Conservation (phyloP, 1,140 invertebrate species). For the Ceratoteleas bidentatus region DNA sequence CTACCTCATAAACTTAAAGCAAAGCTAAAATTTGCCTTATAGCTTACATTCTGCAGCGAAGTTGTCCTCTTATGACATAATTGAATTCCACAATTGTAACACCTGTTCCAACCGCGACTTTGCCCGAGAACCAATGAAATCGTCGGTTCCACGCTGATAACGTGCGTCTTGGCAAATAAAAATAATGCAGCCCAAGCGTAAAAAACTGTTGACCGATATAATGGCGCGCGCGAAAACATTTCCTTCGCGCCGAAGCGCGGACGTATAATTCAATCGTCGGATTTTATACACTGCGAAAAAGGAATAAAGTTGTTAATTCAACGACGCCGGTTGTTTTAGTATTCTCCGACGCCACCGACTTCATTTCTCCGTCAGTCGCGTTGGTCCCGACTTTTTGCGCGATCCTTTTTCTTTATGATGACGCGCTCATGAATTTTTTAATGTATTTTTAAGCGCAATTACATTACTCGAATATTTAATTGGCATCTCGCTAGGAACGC, state of each 20-base stretch:
- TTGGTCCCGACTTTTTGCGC: slow-evolving; percentile 23
- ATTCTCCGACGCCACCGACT: slow-evolving; percentile 35
- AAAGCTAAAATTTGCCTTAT: too few species aligned
- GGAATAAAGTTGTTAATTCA: slow-evolving; percentile 54
- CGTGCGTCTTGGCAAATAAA: slow-evolving; percentile 11
- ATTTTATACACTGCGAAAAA: slow-evolving; percentile 50
- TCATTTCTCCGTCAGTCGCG: slow-evolving; percentile 37
- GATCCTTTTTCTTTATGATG: slow-evolving; percentile 34
- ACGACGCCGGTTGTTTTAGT: slow-evolving; percentile 39
- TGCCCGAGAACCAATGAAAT: too few species aligned
- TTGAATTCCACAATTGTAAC: too few species aligned
- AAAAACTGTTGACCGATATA: slow-evolving; percentile 43
- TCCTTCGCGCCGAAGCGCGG: slow-evolving; percentile 1
- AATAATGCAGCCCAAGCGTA: not conserved
- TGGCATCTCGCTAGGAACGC: slow-evolving; percentile 13
- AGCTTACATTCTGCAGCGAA: too few species aligned
- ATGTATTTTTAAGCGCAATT: slow-evolving; percentile 49
- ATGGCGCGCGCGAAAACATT: slow-evolving; percentile 29
- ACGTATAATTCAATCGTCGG: slow-evolving; percentile 39
- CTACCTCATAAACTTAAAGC: too few species aligned
- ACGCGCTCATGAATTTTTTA: slow-evolving; percentile 46
- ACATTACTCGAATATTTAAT: slow-evolving; percentile 45
- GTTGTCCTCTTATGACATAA: too few species aligned
- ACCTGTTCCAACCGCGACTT: too few species aligned
- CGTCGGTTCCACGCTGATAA: too few species aligned